Conservation (phyloP, 2,888 invertebrate species). For the Glyphotaelius pellucidus region DNA sequence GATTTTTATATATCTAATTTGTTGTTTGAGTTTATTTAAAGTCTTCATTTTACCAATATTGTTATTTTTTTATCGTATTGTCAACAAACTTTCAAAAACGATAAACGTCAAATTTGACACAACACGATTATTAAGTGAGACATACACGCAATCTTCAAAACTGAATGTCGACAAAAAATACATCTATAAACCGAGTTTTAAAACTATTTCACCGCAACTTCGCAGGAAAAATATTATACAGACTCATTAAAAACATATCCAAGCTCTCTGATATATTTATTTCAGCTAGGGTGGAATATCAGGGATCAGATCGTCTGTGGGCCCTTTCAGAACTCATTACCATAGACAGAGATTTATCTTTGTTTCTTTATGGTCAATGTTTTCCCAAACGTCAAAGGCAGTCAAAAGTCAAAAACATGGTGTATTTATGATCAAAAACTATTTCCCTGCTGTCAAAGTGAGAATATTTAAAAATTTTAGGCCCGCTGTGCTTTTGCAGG, state of each 20-base stretch:
- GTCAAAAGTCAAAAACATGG: too few relatives aligned
- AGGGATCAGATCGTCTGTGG: too few relatives aligned
- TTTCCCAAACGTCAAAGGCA: background rate
- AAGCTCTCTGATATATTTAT: too few relatives aligned
- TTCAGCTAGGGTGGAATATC: too few relatives aligned
- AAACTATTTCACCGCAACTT: too few relatives aligned
- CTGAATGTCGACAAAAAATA: too few relatives aligned
- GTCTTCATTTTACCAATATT: background rate
- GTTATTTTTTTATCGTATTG: constrained; percentile 3
- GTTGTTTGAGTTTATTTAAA: background rate
- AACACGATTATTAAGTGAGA: background rate
- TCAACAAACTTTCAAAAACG: background rate
- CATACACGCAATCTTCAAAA: too few relatives aligned
- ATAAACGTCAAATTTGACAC: constrained; percentile 19
- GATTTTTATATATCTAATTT: background rate
- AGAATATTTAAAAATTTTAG: background rate
- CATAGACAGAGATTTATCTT: background rate
- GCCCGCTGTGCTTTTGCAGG: background rate
- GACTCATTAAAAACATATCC: too few relatives aligned
- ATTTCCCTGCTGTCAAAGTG: background rate
- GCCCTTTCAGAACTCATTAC: background rate
- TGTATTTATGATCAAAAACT: background rate
- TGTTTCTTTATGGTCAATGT: background rate
- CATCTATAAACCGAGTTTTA: too few relatives aligned
- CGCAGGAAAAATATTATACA: too few relatives aligned